Percentiles rank a stretch among this genome's conserved stretches.
Evolutionary conservation across 2,113 vertebrate species (phyloP).

Genomic region (Pedionomus torquatus): DNA sequence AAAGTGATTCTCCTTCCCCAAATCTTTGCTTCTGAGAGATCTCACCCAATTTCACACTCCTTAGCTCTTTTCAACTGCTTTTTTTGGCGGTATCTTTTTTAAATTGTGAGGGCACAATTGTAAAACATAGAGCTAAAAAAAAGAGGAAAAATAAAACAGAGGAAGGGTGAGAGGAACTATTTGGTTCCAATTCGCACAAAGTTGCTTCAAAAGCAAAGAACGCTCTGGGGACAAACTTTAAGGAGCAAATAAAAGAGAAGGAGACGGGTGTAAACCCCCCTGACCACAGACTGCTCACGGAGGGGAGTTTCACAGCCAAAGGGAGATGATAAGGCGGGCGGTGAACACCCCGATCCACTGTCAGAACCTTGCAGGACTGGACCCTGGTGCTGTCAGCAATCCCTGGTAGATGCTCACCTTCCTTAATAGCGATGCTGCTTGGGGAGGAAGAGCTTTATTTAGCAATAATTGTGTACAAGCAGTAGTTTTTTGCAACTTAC

Average conservation of each 20-base stretch:
- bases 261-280: background rate
- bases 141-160: background rate
- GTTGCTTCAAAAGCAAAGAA: background rate
- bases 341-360: accelerated
- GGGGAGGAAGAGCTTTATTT: background rate
- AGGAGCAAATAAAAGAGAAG: background rate
- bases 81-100: background rate
- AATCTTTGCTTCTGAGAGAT: background rate
- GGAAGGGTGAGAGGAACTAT: background rate
- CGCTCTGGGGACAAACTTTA: background rate
- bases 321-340: background rate
- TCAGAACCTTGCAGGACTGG: background rate
- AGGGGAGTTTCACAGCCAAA: background rate
- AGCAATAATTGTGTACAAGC: accelerated
- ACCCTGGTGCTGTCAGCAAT: background rate
- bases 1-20: background rate
- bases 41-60: accelerated
- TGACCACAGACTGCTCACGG: background rate
- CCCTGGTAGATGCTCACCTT: background rate
- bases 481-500: background rate
- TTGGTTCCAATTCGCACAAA: background rate
- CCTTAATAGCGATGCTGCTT: background rate
- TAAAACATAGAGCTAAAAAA: background rate
- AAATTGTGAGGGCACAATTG: background rate
- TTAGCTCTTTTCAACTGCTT: background rate